Percentiles rank a stretch among this genome's conserved stretches.
These are phyloP conservation scores for Drosophila chauvacae DNA, from an alignment of 1,140 invertebrate species.

Conservation along the genomic window DNA sequence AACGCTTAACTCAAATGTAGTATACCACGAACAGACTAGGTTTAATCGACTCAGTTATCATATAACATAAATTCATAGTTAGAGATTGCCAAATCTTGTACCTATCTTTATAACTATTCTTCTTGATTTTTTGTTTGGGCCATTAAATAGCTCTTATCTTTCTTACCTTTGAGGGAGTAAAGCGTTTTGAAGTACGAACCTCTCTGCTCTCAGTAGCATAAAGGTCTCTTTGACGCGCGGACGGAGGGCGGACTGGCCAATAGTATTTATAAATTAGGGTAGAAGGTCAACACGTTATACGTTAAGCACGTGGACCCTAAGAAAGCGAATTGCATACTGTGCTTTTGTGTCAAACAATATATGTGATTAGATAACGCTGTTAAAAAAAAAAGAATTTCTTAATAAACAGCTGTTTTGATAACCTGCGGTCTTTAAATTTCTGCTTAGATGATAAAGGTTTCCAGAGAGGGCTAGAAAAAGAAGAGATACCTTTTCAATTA, in stretches of 20 bases:
- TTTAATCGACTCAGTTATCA: conserved; percentile 9
- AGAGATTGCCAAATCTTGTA: background rate
- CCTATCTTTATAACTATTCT: background rate
- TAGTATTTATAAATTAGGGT: background rate
- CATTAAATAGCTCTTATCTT: conserved; percentile 4
- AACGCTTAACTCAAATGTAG: background rate
- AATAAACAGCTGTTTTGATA: background rate
- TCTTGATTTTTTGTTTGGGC: background rate
- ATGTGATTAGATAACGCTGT: background rate
- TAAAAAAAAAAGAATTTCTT: background rate
- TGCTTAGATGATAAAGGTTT: background rate
- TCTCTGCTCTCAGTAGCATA: background rate
- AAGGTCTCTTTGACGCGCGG: background rate
- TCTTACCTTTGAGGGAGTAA: background rate
- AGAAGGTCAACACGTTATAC: background rate
- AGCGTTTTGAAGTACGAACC: background rate
- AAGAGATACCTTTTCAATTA: background rate
- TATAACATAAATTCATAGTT: background rate
- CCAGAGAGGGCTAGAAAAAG: too few species aligned
- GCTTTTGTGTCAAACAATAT: background rate
- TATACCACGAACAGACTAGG: background rate
- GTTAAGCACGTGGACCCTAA: too few species aligned
- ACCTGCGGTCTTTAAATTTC: too few species aligned
- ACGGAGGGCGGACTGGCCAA: background rate
- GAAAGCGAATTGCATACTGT: background rate